Evolutionary conservation across 2,888 invertebrate genomes (phyloP), one percentile per base, ranked within the genome.

Genomic region (Harpalus rubripes): DNA sequence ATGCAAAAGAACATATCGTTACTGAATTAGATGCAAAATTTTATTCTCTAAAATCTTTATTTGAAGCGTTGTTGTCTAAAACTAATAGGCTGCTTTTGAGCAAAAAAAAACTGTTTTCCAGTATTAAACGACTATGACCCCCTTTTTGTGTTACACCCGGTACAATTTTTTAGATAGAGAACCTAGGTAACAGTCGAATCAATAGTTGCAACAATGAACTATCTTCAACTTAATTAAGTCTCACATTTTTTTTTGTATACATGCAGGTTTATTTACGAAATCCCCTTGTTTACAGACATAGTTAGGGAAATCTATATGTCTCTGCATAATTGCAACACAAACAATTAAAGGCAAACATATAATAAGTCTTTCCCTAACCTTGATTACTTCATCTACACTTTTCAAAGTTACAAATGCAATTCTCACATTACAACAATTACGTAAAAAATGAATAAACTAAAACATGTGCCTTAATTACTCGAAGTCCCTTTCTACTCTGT

Each of bases 351-450:
- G 15, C 16, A 59, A 15, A 15, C 59, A 59, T 10, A 65, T 65
- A 65, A 65, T 32, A 65, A 52, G 18, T 74, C 74, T 74, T 74
- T 72, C 22, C 52, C 74, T 74, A 74, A 74, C 74, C 74, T 74
- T 74, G 74, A 74, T 74, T 74, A 74, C 74, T 74, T 56, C 44
- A 74, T 18, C 8, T 44, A 18, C 8, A 52, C 52, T 68, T 39
- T 68, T 68, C 68, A 15, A 68, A 26, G 68, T 12, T 12, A 63
- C 26, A 22, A 41, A 72, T 74, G 15, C 44, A n/a, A 74, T 22
- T 44, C 52, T 74, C 12, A 74, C 74, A 52, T 74, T 68, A 15
- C 68, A 74, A 22, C 18, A 74, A 44, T 74, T 74, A 74, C 74
- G 52, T 44, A 74, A 74, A 74, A 74, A 74, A 8, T 52, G 12